Evolutionary conservation across 2,113 vertebrate species (phyloP), one percentile per base, ranked within the genome.

Genomic region (Mobula hypostoma): DNA sequence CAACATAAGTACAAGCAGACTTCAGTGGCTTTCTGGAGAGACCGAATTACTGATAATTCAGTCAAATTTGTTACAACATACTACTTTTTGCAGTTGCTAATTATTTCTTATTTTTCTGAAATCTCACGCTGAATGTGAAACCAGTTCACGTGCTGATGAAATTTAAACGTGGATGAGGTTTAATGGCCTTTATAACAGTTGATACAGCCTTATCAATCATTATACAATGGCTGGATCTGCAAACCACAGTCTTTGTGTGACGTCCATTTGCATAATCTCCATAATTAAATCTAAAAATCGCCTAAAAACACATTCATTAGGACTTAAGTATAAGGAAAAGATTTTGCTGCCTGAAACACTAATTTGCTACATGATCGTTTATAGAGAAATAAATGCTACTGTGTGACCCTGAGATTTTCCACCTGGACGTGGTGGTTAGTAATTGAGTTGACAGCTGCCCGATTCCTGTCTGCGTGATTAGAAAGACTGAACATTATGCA

Each of bases 381-480:
- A 4, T 70, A 40, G 40, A 93, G 40, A 74, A 56, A 74, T 48
- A 93, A 93, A 74, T 56, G 70, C 74, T 74, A 9, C 91, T 93
- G 61, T 36, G 24, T 21, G 68, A 92, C n/a, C 32, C 68, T 48
- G 36, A 93, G 7, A 27, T 48, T 56, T 66, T 72, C 24, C 12
- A 21, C 32, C 72, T 27, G 8, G 32, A 40, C 7, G 19, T 40
- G n/a, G 24, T 72, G 70, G 74, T 93, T 93, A 74, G 68, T 48
- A 93, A 93, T 74, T 93, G 91, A 93, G 36, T 74, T 93, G 91
- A 36, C 70, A 93, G 40, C 36, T 24, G 24, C 58, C 90, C 70
- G 72, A 92, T 70, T 72, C 68, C 36, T 93, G 70, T 24, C 11
- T 93, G 32, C 21, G 24, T 29, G 21, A 93, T 93, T n/a, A 29